Evolutionary conservation across 2,113 vertebrate genomes (phyloP).

Genomic region (Turdus rufiventris): DNA sequence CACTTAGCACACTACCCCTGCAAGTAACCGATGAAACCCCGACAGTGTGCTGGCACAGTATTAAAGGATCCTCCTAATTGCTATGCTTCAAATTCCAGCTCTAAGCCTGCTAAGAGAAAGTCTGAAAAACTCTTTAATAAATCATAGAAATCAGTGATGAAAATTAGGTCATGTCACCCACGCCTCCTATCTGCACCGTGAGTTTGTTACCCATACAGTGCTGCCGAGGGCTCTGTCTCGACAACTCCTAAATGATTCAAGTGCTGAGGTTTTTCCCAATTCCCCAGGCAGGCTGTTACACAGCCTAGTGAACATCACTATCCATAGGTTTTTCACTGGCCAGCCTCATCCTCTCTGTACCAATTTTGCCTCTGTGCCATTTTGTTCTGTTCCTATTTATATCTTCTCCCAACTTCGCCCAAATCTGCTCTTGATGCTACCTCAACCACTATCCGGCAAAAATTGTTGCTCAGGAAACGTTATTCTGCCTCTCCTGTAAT

Average conservation of each 20-base stretch:
- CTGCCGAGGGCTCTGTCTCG: neutral
- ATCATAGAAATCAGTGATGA: conserved; percentile 37
- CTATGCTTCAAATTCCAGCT: conserved; percentile 21
- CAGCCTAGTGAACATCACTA: neutral
- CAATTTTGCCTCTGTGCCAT: neutral
- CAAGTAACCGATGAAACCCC: neutral
- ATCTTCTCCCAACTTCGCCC: neutral
- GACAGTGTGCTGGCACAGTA: neutral
- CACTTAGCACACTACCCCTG: neutral
- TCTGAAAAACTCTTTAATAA: conserved; percentile 63
- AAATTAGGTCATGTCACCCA: conserved; percentile 55
- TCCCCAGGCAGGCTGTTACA: neutral
- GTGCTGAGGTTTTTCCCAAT: neutral
- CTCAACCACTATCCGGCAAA: neutral
- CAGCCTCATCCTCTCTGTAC: neutral
- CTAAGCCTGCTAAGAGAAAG: neutral
- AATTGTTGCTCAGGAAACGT: conserved; percentile 49
- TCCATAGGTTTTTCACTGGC: neutral
- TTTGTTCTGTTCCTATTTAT: neutral
- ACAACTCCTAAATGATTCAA: conserved; percentile 48
- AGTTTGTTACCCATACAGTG: neutral
- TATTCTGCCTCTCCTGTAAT: conserved; percentile 27
- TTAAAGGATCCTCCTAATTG: conserved; percentile 17
- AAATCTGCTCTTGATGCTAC: neutral
- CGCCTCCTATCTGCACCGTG: neutral